Evolutionary conservation across 2,888 invertebrate genomes (phyloP), one percentile per base, ranked within the genome.

Genomic region (Ecdyonurus torrentis): DNA sequence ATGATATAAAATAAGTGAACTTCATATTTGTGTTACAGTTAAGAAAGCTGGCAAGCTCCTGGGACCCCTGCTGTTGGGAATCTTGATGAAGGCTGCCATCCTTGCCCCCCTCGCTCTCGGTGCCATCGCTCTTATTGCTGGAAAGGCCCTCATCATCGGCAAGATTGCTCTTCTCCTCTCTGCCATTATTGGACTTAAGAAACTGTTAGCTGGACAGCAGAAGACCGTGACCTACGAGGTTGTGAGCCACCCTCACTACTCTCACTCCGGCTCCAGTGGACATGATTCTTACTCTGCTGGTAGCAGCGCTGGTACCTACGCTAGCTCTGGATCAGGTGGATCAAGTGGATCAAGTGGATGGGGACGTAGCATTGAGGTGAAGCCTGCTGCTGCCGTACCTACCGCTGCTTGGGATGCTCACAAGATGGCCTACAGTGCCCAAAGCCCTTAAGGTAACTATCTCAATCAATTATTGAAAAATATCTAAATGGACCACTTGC

Each of bases 141-240:
- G 70, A n/a, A 67, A 71, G 67, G 71, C 72, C 25, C 68, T 74
- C 24, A 61, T 73, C 5, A 66, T 70, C 15, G 69, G 73, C 59
- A 74, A 73, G 60, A 52, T 73, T 2, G 71, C 72, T 37, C 68
- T 73, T 0, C 25, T 73, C 18, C 65, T 72, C 25, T 70, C 73
- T 1, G 65, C 67, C 20, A 25, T 71, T 2, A 80, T 83, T 69
- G 82, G 83, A 63, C 72, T 85, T 70, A 86, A 85, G 75, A 84
- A 83, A 67, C 73, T 81, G 65, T 77, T 63, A 5, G 25, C 61
- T 23, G 25, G 25, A 20, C 85, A 86, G 71, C 86, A 88, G 75
- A 91, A 90, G 72, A 89, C 89, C 71, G 91, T 91, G 67, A 91
- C 91, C 2, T 91, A 91, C 72, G 91, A 91, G 63, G 24, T 65